A percentile compares a stretch with the other conserved stretches of the same genome.
Conservation (phyloP, 2,797 vertebrate genomes). For the Poecilia wingei region DNA sequence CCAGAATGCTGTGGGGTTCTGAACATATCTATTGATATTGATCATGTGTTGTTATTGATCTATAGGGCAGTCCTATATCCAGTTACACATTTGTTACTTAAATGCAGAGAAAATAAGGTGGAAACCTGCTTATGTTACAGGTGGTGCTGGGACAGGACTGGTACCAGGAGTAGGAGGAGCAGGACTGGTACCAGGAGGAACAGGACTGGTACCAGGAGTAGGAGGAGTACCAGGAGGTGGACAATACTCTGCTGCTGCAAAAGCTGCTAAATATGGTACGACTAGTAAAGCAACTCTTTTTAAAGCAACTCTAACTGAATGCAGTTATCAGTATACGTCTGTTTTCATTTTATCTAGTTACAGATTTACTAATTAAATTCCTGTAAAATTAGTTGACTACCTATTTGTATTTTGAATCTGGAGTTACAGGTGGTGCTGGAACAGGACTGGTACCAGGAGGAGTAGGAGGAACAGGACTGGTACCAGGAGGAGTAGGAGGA, state of each 20-base stretch:
- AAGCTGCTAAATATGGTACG: conserved; percentile 64
- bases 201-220: not conserved
- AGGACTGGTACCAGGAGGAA: conserved; percentile 17
- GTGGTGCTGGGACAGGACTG: conserved; percentile 20
- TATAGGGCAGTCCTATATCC: not conserved
- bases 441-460: conserved; percentile 23
- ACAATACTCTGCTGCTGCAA: conserved; percentile 54
- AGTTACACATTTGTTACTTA: not conserved
- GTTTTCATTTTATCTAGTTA: not conserved
- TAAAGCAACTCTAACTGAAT: not conserved
- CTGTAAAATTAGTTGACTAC: not conserved
- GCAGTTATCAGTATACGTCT: not conserved
- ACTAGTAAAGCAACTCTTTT: not conserved
- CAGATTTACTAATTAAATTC: not conserved
- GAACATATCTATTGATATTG: no score
- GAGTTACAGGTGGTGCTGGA: conserved; percentile 18
- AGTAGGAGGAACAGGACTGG: no score
- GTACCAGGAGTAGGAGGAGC: conserved; percentile 12
- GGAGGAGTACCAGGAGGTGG: conserved; percentile 37
- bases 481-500: conserved; percentile 6
- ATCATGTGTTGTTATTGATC: no score
- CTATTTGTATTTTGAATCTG: not conserved
- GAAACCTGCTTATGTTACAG: not conserved
- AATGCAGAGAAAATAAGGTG: not conserved
- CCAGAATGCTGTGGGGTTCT: no score